These are phyloP conservation scores for Fukomys damarensis DNA, from an alignment of 2,113 vertebrate species.

Conservation along the genomic window DNA sequence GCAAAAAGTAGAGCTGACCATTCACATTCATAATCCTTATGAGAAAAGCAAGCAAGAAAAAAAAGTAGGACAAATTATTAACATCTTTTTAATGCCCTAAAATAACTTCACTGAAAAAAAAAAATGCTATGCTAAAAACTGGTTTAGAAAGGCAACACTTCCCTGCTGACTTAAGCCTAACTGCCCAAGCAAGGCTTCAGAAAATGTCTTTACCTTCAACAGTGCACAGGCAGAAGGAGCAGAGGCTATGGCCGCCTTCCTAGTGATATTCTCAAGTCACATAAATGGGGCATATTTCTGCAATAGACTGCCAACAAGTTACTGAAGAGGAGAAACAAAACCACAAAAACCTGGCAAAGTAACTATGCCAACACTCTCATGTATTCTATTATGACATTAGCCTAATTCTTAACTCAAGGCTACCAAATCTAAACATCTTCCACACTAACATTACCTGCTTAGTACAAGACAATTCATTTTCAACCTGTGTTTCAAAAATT, in stretches of 20 bases:
- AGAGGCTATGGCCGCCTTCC: constrained; percentile 73
- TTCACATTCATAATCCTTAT: constrained; percentile 48
- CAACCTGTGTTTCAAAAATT: constrained; percentile 58
- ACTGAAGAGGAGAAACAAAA: constrained; percentile 69
- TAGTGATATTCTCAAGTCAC: constrained; percentile 64
- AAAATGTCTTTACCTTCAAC: constrained; percentile 64
- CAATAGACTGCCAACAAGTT: constrained; percentile 81
- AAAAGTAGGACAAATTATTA: constrained; percentile 52
- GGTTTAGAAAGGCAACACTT: constrained; percentile 65
- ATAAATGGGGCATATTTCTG: constrained; percentile 63
- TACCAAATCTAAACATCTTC: constrained; percentile 23
- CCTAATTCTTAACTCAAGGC: neutral
- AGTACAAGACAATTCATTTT: constrained; percentile 44
- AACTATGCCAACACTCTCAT: constrained; percentile 38
- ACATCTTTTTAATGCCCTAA: constrained; percentile 65
- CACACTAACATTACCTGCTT: constrained; percentile 17
- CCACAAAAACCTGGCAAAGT: constrained; percentile 55
- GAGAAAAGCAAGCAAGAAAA: constrained; percentile 73
- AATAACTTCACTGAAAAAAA: constrained; percentile 60
- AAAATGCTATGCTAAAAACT: constrained; percentile 53
- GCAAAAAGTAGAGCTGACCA: constrained; percentile 53
- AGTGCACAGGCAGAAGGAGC: constrained; percentile 65
- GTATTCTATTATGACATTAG: constrained; percentile 30
- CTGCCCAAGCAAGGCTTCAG: constrained; percentile 75
- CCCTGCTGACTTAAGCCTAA: constrained; percentile 82